Evolutionary conservation across 2,113 vertebrate genomes (phyloP), one percentile per base, ranked within the genome.

Genomic region (Antennarius striatus): DNA sequence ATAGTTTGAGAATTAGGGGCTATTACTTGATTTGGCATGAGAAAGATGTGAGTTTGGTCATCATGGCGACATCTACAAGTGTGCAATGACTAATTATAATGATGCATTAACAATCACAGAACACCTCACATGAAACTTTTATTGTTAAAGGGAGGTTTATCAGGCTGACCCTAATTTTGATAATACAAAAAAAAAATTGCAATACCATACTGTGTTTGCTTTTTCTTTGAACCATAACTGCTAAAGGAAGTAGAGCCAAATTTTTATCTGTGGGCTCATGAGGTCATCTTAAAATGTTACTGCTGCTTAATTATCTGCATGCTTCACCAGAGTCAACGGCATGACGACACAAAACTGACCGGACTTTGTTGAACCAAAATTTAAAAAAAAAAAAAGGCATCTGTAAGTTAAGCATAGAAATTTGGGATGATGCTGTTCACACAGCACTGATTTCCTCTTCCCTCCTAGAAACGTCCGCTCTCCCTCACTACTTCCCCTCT

Each of bases 351-450:
- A 29, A 50, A 30, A 47, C 50, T 10, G 40, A 17, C 32, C 7
- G 56, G 64, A 62, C 45, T 60, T 14, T 10, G 46, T 6, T 6
- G 39, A 40, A 40, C 6, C 6, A 40, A 40, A 40, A 40, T 7
- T 6, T 2, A 7, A 40, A 7, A 52, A 40, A 7, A 40, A 7
- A 52, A 68, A 68, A 16, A 79, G 22, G 22, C 22, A 22, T 22
- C 22, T 22, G 22, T 22, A 22, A 22, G 22, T 2, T 63, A 69
- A 15, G 39, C 15, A 45, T 16, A 40, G 36, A 9, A 46, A 10
- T 74, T 69, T 79, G 68, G 70, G 75, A 71, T 79, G 85, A 63
- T 73, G 69, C 64, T 54, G 8, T 6, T 28, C 60, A 51, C 14
- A 0, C 55, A 48, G 10, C 0, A 22, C 54, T 32, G 39, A 59